phyloP scores from a whole-genome alignment of 2,888 invertebrate genomes.

The Sialis fuliginosa region DNA sequence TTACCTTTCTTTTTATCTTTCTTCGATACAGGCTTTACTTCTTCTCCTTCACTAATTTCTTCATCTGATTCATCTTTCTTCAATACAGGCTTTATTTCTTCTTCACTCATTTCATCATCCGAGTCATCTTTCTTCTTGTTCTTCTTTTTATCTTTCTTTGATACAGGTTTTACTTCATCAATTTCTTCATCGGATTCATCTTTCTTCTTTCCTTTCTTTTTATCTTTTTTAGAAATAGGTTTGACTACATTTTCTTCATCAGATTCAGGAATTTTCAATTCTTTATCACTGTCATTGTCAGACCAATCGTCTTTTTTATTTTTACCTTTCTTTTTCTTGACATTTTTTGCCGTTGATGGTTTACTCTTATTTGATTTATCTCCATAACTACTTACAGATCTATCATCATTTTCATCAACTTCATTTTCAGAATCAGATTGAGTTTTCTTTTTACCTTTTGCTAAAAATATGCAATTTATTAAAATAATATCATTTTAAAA shows the following conservation, averaged over 20 bases:
- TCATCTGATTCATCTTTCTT: slow-evolving; percentile 9
- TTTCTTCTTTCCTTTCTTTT: slow-evolving; percentile 9
- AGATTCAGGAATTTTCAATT: slow-evolving; percentile 9
- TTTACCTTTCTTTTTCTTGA: slow-evolving; percentile 11
- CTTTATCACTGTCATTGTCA: slow-evolving; percentile 14
- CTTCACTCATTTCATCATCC: slow-evolving; percentile 8
- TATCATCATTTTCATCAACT: slow-evolving; percentile 10
- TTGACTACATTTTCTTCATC: slow-evolving; percentile 11
- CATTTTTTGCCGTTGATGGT: slow-evolving; percentile 11
- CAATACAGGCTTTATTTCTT: slow-evolving; percentile 4
- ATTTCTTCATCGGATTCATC: slow-evolving; percentile 10
- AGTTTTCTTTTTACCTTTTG: slow-evolving; percentile 7
- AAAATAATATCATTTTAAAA: neutral
- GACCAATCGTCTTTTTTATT: slow-evolving; percentile 12
- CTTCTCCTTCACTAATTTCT: slow-evolving; percentile 4
- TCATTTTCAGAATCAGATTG: slow-evolving; percentile 19
- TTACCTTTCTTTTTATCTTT: slow-evolving; percentile 5
- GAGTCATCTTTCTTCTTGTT: slow-evolving; percentile 11
- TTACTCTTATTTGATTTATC: slow-evolving; percentile 13
- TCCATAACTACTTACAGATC: slow-evolving; percentile 10
- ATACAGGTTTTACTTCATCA: slow-evolving; percentile 13
- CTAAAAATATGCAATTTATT: neutral
- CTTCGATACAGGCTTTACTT: slow-evolving; percentile 5
- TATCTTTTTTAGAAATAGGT: slow-evolving; percentile 10
- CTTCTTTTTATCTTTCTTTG: slow-evolving; percentile 23